Base-by-base conservation (phyloP, 2,888 invertebrate species). In the Melieria crassipennis region DNA sequence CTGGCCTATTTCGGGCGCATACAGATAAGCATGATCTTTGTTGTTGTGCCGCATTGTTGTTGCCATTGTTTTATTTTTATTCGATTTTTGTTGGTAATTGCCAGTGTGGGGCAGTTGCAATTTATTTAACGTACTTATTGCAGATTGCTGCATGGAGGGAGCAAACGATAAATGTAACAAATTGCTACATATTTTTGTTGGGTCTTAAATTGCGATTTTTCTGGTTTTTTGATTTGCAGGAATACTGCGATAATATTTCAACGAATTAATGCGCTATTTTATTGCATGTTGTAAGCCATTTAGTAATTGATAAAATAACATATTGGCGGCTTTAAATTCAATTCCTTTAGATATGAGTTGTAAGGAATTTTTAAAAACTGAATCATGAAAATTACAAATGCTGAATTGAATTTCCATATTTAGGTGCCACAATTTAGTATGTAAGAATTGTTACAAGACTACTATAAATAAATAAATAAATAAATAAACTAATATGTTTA, bases 1-100 rank as follows among this genome's bases (percentile, higher is more conserved):
- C 77, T 77, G 77, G 69, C 78, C 76, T 73, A 76, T 77, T 78
- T 75, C 69, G 68, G 73, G 70, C 58, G 30, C 46, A 48, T n/a
- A n/a, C 47, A 6, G 43, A 63, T 42, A 61, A 47, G 56, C 47
- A 10, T 69, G 55, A 52, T 62, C 56, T 56, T 50, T 60, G 50
- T 69, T 56, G 46, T 10, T 45, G 10, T 45, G 56, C n/a, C 45
- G 10, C 16, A 16, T 9, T 47, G 47, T 13, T 48, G 46, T 62
- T 63, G 11, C 13, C 5, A n/a, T 7, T n/a, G 52, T 52, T 52
- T n/a, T 13, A 9, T 52, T 52, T 52, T 6, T 52, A 11, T 11
- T 52, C 6, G 52, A 52, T 52, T 52, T 52, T 52, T 5, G 11
- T 5, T 7, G 11, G 52, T 1, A 52, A 52, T 52, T 52, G 52